These are phyloP conservation scores for Leptinotarsa juncta DNA, from an alignment of 2,888 invertebrate genomes.

Conservation along the genomic window DNA sequence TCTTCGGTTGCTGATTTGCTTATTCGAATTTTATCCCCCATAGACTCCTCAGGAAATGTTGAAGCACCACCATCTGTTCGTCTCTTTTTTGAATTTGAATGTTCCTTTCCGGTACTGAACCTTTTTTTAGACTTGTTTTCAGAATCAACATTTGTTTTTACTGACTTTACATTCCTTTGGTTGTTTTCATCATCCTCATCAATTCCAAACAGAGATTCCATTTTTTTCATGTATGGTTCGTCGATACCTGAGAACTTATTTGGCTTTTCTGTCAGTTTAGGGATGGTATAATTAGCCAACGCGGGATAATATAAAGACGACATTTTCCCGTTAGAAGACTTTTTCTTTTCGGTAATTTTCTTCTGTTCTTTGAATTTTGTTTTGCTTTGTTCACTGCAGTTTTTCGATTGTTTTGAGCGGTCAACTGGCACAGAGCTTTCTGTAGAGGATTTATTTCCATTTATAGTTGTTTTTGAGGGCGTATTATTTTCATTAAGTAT, in stretches of 20 bases:
- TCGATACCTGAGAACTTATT: not conserved
- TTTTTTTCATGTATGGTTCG: constrained; percentile 17
- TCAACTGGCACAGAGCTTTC: not conserved
- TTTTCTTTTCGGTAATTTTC: not conserved
- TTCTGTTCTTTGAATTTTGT: not conserved
- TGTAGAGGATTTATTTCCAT: not conserved
- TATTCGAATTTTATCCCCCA: not conserved
- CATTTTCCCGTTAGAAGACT: not conserved
- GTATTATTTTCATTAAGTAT: not conserved
- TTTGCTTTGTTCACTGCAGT: not conserved
- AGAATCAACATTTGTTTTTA: not conserved
- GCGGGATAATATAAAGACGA: not conserved
- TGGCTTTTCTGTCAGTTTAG: not conserved
- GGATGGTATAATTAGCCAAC: constrained; percentile 5
- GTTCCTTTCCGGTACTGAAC: not conserved
- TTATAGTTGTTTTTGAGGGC: not conserved
- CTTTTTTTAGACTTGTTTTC: not conserved
- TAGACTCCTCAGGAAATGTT: not conserved
- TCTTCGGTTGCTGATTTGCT: not conserved
- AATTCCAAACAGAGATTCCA: constrained; percentile 6
- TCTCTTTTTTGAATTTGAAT: not conserved
- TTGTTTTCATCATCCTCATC: not conserved
- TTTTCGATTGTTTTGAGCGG: not conserved
- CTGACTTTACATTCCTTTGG: not conserved
- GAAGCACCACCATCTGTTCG: constrained; percentile 1